Base-by-base conservation (phyloP, 2,888 invertebrate species). In the Kuschelorhynchus macadamiae region DNA sequence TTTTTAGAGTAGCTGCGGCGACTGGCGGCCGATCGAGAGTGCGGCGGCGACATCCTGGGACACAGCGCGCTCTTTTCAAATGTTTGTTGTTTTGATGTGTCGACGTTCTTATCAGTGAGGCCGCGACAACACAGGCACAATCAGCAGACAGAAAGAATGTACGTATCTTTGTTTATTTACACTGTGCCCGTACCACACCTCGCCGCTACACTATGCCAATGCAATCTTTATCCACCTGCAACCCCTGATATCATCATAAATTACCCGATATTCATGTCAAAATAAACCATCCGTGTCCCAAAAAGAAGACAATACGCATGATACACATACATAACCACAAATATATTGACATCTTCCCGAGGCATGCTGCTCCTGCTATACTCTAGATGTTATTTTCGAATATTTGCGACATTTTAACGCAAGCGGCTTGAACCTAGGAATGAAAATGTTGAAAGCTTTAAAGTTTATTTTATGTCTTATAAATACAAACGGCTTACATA, bases 31-130 rank as follows among this genome's bases (percentile, higher is more conserved):
- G 50, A 60, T 41, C 52, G n/a, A 62, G 53, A 57, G 64, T 64
- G 56, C 64, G 41, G 57, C 64, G 47, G 42, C 57, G 42, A 56
- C 62, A 33, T 53, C 52, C 66, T 64, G 66, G 56, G 63, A 69
- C 63, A 63, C 61, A 71, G 72, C 75, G 78, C 78, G 39, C 21
- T 55, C 42, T 55, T 77, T 79, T 79, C 72, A 72, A 78, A 77
- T 79, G 78, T 77, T 76, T 65, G 71, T 72, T 71, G 56, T 64
- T 55, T 64, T 56, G 55, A 56, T 64, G 56, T 56, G 49, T 64
- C 41, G 47, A 55, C 42, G 32, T 55, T 55, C 55, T 63, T 56
- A 56, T 64, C 59, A 59, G 44, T 59, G 57, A 57, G 52, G 44
- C 33, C 20, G 52, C 47, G 20, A 46, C 52, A 50, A 49, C 65